phyloP scores from a whole-genome alignment of 2,888 invertebrate genomes.

The Metacarcinus magister region DNA sequence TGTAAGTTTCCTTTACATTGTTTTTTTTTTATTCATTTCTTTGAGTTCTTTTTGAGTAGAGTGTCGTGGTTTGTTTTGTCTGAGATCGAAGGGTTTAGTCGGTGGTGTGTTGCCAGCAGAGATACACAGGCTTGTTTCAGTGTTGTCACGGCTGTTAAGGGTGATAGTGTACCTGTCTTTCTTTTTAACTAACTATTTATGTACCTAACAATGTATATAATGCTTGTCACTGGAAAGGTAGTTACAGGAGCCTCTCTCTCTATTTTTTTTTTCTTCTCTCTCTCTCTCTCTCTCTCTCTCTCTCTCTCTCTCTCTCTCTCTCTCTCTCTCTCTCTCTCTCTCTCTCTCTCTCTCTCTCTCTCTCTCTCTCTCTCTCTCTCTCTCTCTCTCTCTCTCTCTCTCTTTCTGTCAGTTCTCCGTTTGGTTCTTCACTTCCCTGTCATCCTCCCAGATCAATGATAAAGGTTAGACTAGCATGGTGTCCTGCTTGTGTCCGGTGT shows the following conservation, averaged over 20 bases:
- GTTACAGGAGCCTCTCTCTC: neutral
- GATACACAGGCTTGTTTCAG: neutral
- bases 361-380: constrained; percentile 15
- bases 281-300: constrained; percentile 39
- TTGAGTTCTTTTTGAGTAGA: neutral
- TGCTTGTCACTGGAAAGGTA: neutral
- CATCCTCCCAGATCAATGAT: constrained; percentile 27
- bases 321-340: neutral
- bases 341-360: neutral
- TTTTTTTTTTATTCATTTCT: neutral
- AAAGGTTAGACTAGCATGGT: neutral
- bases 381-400: constrained; percentile 16
- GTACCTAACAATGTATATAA: neutral
- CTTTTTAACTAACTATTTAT: neutral
- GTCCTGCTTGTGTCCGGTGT: neutral
- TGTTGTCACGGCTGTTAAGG: neutral
- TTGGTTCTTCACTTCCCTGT: neutral
- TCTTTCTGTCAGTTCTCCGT: neutral
- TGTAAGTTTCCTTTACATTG: neutral
- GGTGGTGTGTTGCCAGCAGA: neutral
- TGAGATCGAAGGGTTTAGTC: neutral
- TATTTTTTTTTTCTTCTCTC: neutral
- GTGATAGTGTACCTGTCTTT: neutral
- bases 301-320: neutral
- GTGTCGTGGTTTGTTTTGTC: neutral